Evolutionary conservation across 2,113 vertebrate genomes (phyloP).

Genomic region (Pagrus major): DNA sequence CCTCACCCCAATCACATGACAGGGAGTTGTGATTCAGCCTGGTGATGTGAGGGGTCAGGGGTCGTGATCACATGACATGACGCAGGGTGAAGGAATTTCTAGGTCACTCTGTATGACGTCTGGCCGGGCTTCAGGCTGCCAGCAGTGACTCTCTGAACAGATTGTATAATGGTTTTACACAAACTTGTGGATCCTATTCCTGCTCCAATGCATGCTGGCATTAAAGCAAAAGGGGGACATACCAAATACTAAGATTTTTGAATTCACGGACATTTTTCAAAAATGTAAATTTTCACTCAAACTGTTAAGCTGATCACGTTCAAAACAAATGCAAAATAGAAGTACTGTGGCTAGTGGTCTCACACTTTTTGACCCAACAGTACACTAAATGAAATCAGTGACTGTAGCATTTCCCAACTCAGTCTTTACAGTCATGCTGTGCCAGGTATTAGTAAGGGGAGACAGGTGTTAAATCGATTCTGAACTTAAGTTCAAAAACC

Average conservation of each 20-base stretch:
- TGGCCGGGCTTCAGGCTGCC: background rate
- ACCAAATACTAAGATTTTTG: too few relatives aligned
- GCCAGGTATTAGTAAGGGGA: background rate
- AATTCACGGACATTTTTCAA: too few relatives aligned
- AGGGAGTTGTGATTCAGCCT: background rate
- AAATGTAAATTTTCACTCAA: too few relatives aligned
- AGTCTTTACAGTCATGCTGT: background rate
- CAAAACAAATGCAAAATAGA: too few relatives aligned
- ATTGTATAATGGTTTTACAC: background rate
- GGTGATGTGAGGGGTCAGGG: background rate
- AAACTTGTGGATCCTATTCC: too few relatives aligned
- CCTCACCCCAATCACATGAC: conserved; percentile 43
- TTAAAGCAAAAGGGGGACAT: too few relatives aligned
- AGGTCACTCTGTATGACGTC: background rate
- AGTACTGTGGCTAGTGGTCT: too few relatives aligned
- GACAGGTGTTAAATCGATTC: background rate
- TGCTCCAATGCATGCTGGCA: too few relatives aligned
- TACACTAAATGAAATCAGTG: background rate
- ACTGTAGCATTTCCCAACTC: background rate
- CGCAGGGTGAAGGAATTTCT: background rate
- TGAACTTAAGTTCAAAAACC: background rate
- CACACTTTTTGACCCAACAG: too few relatives aligned
- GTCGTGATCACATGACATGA: conserved; percentile 16
- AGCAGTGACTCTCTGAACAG: background rate
- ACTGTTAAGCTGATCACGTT: too few relatives aligned